phyloP scores from a whole-genome alignment of 1,140 invertebrate genomes.

The Phymorhynchus buccinoides region DNA sequence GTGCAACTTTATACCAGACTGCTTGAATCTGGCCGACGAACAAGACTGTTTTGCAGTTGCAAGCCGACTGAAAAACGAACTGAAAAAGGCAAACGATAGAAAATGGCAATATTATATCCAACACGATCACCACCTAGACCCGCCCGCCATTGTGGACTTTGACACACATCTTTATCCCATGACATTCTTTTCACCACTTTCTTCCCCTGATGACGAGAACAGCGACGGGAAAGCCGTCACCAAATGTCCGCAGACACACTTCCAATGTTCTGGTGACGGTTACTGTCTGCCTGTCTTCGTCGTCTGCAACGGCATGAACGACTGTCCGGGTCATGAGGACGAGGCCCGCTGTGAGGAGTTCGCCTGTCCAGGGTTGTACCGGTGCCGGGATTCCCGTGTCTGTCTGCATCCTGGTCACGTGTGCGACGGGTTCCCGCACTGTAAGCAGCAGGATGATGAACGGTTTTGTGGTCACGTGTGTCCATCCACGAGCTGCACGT shows the following conservation, averaged over 20 bases:
- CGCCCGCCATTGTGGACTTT: too few species aligned
- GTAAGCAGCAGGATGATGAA: slow-evolving; percentile 41
- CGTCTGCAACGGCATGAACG: neutral
- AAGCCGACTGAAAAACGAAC: too few species aligned
- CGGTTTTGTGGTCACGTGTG: slow-evolving; percentile 26
- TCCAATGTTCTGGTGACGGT: neutral
- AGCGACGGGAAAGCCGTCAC: too few species aligned
- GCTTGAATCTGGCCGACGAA: too few species aligned
- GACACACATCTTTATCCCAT: too few species aligned
- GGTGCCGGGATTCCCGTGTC: neutral
- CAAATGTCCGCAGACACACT: neutral
- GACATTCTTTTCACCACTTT: too few species aligned
- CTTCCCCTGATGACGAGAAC: too few species aligned
- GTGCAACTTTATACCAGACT: too few species aligned
- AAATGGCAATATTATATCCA: too few species aligned
- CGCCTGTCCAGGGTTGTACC: slow-evolving; percentile 11
- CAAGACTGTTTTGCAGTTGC: too few species aligned
- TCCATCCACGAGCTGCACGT: slow-evolving; percentile 51
- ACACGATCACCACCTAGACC: too few species aligned
- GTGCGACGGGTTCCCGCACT: slow-evolving; percentile 15
- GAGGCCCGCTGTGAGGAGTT: neutral
- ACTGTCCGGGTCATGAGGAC: slow-evolving; percentile 28
- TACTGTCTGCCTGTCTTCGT: slow-evolving; percentile 15
- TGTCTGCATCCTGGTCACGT: slow-evolving; percentile 18
- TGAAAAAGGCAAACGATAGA: too few species aligned